Conservation (phyloP, 2,888 invertebrate genomes). For the Caenorhabditis angaria region DNA sequence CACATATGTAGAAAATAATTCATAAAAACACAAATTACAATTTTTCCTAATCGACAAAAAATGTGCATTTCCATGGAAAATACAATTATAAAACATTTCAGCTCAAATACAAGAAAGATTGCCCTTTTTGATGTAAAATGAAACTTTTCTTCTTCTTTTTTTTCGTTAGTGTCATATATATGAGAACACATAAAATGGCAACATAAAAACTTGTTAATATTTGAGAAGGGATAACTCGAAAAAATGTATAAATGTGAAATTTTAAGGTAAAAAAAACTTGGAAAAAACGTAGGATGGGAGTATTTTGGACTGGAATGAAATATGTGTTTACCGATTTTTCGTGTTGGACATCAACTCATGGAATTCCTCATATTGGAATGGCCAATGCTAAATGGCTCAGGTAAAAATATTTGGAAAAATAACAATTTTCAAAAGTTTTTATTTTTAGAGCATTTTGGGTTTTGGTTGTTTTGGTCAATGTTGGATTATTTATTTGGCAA, state of each 20-base stretch:
- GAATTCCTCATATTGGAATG: conserved; percentile 68
- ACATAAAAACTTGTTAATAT: not conserved
- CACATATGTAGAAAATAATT: not conserved
- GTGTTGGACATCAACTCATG: conserved; percentile 69
- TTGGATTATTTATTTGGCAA: conserved; percentile 62
- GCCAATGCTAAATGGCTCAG: conserved; percentile 58
- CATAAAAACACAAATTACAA: too few species aligned
- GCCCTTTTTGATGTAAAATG: not conserved
- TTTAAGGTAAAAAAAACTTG: not conserved
- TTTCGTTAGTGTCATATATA: not conserved
- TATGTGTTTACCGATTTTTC: conserved; percentile 64
- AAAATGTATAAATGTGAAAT: not conserved
- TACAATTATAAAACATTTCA: conserved; percentile 1
- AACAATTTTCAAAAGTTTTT: not conserved
- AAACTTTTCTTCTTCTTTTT: conserved; percentile 8
- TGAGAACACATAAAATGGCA: conserved; percentile 5
- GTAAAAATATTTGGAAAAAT: conserved; percentile 18
- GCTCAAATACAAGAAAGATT: not conserved
- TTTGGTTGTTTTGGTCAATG: conserved; percentile 51
- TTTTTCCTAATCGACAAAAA: too few species aligned
- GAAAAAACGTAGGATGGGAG: conserved; percentile 34
- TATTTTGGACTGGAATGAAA: conserved; percentile 51
- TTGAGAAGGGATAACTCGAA: not conserved
- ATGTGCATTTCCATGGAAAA: conserved; percentile 4
- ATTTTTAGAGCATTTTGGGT: conserved; percentile 61